phyloP scores from a whole-genome alignment of 1,140 invertebrate genomes.

The Caenorhabditis briggsae region DNA sequence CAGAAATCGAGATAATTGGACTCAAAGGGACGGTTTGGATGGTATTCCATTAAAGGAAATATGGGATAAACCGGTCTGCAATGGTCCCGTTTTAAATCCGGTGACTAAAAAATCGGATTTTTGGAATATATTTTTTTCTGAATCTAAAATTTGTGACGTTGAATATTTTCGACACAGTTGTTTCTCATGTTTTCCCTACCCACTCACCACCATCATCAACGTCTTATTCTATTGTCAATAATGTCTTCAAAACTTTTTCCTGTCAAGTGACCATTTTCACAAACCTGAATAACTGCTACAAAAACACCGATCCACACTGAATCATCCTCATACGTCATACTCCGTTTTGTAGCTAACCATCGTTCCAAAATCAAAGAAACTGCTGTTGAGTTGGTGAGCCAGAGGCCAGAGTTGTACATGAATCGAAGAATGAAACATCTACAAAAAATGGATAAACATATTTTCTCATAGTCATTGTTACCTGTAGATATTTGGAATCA shows the following conservation, averaged over 20 bases:
- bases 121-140: too few species aligned
- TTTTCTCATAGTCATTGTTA: neutral
- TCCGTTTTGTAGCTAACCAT: conserved; percentile 16
- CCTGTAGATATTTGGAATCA: conserved; percentile 47
- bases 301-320: neutral
- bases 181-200: too few species aligned
- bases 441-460: neutral
- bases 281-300: neutral
- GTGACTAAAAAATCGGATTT: too few species aligned
- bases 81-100: too few species aligned
- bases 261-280: neutral
- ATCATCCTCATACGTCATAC: conserved; percentile 34
- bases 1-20: too few species aligned
- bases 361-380: conserved; percentile 4
- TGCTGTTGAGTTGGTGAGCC: conserved; percentile 23
- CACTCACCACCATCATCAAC: too few species aligned
- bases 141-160: too few species aligned
- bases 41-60: too few species aligned
- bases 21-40: too few species aligned
- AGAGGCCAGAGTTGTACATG: conserved; percentile 30
- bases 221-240: neutral
- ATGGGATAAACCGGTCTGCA: too few species aligned
- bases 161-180: too few species aligned
- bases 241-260: neutral
- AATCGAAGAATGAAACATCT: conserved; percentile 34